Evolutionary conservation across 2,888 invertebrate species (phyloP).

Genomic region (Chrysotoxum bicinctum): DNA sequence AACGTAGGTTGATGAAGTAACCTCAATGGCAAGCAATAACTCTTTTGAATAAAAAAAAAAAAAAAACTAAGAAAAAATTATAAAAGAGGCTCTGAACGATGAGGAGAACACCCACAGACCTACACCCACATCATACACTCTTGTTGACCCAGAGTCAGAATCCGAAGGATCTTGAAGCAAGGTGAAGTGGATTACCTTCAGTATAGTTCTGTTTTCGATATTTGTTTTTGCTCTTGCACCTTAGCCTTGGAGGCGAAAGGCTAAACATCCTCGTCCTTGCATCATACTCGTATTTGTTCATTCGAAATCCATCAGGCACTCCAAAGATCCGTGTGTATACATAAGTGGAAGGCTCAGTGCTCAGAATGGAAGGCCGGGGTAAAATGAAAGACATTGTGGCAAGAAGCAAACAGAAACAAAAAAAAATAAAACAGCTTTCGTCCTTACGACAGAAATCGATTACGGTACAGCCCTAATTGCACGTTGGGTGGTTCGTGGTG

Average conservation of each 20-base stretch:
- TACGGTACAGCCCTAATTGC: conserved; percentile 62
- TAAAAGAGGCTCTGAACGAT: not conserved
- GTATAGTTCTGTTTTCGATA: conserved; percentile 22
- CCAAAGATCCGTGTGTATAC: not conserved
- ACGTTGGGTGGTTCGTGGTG: conserved; percentile 17
- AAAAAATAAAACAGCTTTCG: conserved; percentile 41
- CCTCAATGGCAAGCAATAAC: conserved; percentile 46
- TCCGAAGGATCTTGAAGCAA: conserved; percentile 50
- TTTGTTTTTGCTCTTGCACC: conserved; percentile 33
- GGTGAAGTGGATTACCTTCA: conserved; percentile 53
- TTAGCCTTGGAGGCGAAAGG: conserved; percentile 46
- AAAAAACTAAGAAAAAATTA: not conserved
- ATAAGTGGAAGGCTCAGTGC: not conserved
- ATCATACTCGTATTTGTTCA: conserved; percentile 24
- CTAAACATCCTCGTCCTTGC: conserved; percentile 25
- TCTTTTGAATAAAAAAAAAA: conserved; percentile 22
- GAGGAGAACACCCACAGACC: not conserved
- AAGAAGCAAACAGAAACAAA: not conserved
- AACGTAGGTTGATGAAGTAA: conserved; percentile 23
- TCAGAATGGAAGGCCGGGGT: not conserved
- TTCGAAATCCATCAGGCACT: conserved; percentile 12
- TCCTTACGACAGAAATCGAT: conserved; percentile 65
- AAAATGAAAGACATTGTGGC: not conserved
- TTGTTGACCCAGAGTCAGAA: conserved; percentile 53
- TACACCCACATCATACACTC: not conserved